Conservation (phyloP, 2,797 vertebrate genomes). For the Glyptemys insculpta region DNA sequence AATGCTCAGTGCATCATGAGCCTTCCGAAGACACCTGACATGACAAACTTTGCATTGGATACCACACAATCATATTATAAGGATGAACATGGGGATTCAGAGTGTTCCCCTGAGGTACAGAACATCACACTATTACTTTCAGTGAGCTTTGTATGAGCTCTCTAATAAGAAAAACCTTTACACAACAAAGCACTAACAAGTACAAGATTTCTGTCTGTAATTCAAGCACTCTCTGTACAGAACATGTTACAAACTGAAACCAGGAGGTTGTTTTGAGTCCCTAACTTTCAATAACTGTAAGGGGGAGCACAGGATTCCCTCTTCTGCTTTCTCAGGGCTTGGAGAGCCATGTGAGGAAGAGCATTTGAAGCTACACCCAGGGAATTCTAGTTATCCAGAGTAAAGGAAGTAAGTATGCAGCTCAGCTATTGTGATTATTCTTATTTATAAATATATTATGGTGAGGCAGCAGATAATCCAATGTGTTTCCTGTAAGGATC, state of each 20-base stretch:
- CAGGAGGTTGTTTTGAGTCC: not conserved
- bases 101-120: too few relatives aligned
- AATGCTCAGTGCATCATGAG: too few relatives aligned
- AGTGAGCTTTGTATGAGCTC: not conserved
- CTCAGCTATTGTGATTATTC: not conserved
- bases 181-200: not conserved
- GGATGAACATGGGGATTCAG: too few relatives aligned
- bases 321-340: not conserved
- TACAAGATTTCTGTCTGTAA: not conserved
- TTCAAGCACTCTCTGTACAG: not conserved
- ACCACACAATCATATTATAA: too few relatives aligned
- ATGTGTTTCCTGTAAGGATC: not conserved
- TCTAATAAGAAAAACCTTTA: not conserved
- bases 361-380: not conserved
- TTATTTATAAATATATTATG: not conserved
- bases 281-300: not conserved
- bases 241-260: not conserved
- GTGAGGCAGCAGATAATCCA: not conserved
- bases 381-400: not conserved
- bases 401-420: not conserved
- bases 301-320: rapidly evolving
- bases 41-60: too few relatives aligned
- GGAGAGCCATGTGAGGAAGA: not conserved
- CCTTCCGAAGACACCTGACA: too few relatives aligned
- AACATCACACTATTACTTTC: not conserved